Evolutionary conservation across 2,113 vertebrate species (phyloP).

Genomic region (Oenanthe melanoleuca): DNA sequence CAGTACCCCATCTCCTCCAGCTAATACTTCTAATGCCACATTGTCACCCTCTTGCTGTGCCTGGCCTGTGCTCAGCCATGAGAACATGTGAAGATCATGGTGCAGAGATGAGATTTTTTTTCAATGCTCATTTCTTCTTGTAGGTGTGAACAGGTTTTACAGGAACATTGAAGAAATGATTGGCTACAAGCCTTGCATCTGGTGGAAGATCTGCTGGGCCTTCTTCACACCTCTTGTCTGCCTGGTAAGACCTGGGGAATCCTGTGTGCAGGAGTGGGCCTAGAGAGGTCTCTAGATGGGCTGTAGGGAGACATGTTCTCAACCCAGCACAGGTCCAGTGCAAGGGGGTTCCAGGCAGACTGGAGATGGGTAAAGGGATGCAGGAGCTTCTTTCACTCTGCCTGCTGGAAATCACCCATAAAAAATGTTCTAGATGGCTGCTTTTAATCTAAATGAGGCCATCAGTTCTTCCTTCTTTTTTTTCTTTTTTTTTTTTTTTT

Average conservation of each 20-base stretch:
- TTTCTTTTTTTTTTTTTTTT: background rate
- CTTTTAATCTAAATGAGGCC: background rate
- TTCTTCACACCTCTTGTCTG: constrained; percentile 88
- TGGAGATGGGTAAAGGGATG: background rate
- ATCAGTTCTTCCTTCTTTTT: background rate
- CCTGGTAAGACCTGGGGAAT: constrained; percentile 75
- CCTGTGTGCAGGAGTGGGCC: background rate
- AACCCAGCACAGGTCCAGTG: background rate
- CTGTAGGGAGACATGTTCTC: background rate
- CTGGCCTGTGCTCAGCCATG: background rate
- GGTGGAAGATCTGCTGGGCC: constrained; percentile 91
- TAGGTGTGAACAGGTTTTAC: constrained; percentile 90
- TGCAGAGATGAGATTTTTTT: background rate
- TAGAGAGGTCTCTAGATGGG: background rate
- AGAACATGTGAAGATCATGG: background rate
- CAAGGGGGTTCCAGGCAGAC: background rate
- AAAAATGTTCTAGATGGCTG: background rate
- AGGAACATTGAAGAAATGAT: constrained; percentile 91
- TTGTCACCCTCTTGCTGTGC: background rate
- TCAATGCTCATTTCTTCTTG: background rate
- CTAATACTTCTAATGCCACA: background rate
- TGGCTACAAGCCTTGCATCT: constrained; percentile 85
- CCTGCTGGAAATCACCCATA: background rate
- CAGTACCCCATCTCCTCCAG: background rate
- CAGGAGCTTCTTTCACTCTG: background rate